A percentile compares a stretch with the other conserved stretches of the same genome.
These are phyloP conservation scores for Sinohyriopsis cumingii DNA, from an alignment of 2,888 invertebrate genomes.

Conservation along the genomic window DNA sequence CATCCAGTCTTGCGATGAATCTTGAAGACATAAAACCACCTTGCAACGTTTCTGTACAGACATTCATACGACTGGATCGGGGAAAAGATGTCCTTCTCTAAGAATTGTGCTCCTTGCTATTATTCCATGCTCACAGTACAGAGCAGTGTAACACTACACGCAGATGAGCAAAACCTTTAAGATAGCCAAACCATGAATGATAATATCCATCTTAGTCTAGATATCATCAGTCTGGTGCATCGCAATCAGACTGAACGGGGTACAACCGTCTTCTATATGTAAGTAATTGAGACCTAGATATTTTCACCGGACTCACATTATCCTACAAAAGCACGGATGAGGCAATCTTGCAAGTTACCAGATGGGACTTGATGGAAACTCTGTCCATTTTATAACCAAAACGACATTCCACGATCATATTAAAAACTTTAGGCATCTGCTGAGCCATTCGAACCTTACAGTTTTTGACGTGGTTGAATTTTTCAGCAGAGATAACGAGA, in stretches of 20 bases:
- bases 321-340: conserved; percentile 28
- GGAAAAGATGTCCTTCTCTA: conserved; percentile 2
- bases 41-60: too few relatives aligned
- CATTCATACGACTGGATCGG: neutral
- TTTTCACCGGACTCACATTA: conserved; percentile 14
- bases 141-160: neutral
- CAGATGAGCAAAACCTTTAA: neutral
- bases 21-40: too few relatives aligned
- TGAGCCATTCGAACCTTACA: conserved; percentile 22
- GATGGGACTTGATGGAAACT: conserved; percentile 14
- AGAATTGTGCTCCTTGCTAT: conserved; percentile 10
- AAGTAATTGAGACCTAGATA: conserved; percentile 27
- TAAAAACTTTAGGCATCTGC: neutral
- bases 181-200: neutral
- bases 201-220: conserved; percentile 42
- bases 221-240: conserved; percentile 49
- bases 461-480: conserved; percentile 34
- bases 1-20: too few relatives aligned
- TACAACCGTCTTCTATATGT: conserved; percentile 51
- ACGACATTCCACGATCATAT: neutral
- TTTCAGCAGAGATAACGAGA: conserved; percentile 41
- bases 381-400: conserved; percentile 10
- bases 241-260: conserved; percentile 54
- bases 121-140: conserved; percentile 7
- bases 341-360: conserved; percentile 17